Conservation (phyloP, 2,797 vertebrate genomes). For the Protosalanx chinensis region DNA sequence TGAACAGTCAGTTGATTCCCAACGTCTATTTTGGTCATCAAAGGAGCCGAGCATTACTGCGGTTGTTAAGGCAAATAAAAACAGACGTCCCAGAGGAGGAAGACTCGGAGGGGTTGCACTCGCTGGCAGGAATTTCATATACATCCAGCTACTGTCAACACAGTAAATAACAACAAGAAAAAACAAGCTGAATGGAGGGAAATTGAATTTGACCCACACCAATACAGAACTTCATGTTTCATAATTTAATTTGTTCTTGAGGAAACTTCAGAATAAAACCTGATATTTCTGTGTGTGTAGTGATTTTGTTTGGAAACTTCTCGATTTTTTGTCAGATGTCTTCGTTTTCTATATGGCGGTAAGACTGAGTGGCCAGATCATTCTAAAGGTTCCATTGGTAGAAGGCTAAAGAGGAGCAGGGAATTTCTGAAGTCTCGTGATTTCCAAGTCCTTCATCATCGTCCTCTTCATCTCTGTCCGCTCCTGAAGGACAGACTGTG, state of each 20-base stretch:
- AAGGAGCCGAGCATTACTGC: conserved; percentile 53
- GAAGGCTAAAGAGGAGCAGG: not conserved
- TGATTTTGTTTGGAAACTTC: too few species aligned
- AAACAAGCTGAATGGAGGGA: not conserved
- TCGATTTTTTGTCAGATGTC: not conserved
- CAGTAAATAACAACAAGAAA: not conserved
- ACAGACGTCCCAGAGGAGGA: conserved; percentile 41
- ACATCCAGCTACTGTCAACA: conserved; percentile 28
- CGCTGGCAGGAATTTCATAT: conserved; percentile 40
- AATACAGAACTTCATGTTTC: not conserved
- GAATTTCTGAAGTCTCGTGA: not conserved
- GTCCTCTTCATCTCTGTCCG: conserved; percentile 48
- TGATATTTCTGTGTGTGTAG: too few species aligned
- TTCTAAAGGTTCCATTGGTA: not conserved
- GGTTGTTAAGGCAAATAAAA: conserved; percentile 46
- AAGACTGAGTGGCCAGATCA: not conserved
- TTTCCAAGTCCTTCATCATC: conserved; percentile 21
- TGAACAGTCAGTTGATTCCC: conserved; percentile 51
- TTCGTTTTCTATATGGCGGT: not conserved
- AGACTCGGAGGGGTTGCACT: conserved; percentile 42
- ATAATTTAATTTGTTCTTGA: too few species aligned
- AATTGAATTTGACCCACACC: not conserved
- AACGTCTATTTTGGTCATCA: conserved; percentile 61
- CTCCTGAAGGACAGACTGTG: conserved; percentile 28
- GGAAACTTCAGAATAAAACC: too few species aligned